These are phyloP conservation scores for Cerceris ruficornis DNA, from an alignment of 2,888 invertebrate genomes.

Conservation along the genomic window DNA sequence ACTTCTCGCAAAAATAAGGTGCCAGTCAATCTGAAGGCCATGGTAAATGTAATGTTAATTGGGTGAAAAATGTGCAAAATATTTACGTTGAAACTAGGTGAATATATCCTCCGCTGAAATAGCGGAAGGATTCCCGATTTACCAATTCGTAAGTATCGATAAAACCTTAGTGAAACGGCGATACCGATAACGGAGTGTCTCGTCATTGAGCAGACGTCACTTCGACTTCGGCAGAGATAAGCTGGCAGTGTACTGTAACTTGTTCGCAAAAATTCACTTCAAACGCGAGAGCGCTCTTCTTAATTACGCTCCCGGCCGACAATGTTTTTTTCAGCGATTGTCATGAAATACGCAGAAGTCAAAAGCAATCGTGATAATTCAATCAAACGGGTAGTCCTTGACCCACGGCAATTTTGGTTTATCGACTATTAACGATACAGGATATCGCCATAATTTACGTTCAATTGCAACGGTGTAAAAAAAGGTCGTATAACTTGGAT, in stretches of 20 bases:
- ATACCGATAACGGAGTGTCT: slow-evolving; percentile 48
- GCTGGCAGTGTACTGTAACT: slow-evolving; percentile 30
- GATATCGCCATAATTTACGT: not conserved
- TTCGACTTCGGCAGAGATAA: slow-evolving; percentile 44
- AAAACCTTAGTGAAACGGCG: not conserved
- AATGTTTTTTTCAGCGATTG: not conserved
- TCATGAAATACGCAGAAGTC: slow-evolving; percentile 3
- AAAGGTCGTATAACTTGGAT: no score
- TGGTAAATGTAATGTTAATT: no score
- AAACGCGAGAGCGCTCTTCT: not conserved
- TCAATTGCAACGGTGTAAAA: not conserved
- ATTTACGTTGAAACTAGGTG: no score
- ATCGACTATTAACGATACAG: slow-evolving; percentile 9
- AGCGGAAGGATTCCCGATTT: slow-evolving; percentile 2
- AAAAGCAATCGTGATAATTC: slow-evolving; percentile 29
- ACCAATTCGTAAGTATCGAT: slow-evolving; percentile 15
- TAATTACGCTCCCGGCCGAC: not conserved
- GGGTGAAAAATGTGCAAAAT: no score
- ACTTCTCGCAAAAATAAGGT: no score
- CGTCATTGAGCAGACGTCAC: slow-evolving; percentile 32
- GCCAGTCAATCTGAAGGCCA: no score
- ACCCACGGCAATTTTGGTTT: slow-evolving; percentile 60
- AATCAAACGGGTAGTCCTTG: slow-evolving; percentile 53
- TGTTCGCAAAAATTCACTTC: not conserved
- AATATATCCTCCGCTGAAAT: no score